Evolutionary conservation across 2,113 vertebrate genomes (phyloP), one percentile per base, ranked within the genome.

Genomic region (Chaenogobius annularis): DNA sequence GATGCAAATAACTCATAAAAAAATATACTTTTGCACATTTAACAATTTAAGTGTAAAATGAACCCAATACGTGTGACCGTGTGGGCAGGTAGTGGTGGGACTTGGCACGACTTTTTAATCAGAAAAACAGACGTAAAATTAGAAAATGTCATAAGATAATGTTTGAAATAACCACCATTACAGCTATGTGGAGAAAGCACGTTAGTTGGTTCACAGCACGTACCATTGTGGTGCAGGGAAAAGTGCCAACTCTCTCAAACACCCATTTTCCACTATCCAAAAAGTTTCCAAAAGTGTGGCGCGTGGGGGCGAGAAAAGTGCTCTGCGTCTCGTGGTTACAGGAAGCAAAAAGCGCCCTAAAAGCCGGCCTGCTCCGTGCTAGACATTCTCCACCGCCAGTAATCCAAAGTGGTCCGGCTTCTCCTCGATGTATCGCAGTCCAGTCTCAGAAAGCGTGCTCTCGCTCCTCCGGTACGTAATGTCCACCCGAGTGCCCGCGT

Each of bases 191-290:
- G 37, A 73, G 91, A 88, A 90, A 89, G 76, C 88, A 89, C 88
- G 88, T 90, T 87, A 88, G 90, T 93, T 93, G 87, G 90, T 92
- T 93, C 89, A 92, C 89, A 91, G 91, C 93, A 94, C 93, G 93
- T 94, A 94, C 93, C 93, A 94, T 94, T 89, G 91, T 93, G 92
- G 86, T 88, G 89, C 70, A 83, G 89, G 92, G 92, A 92, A 80
- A 74, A 77, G 86, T 90, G 93, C 93, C 93, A 93, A 87, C 89
- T 89, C 87, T 89, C 91, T 94, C 92, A 94, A 83, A 94, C 89
- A 92, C 87, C 90, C 93, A 94, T 94, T 93, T 93, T 93, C 87
- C 86, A 90, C 88, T 90, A 78, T 85, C 70, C 87, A 93, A 92
- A 93, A 92, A 90, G 88, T 91, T 89, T 90, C 85, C 78, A 89